Evolutionary conservation across 2,888 invertebrate species (phyloP), one percentile per base, ranked within the genome.

Genomic region (Stenodera caucasica): DNA sequence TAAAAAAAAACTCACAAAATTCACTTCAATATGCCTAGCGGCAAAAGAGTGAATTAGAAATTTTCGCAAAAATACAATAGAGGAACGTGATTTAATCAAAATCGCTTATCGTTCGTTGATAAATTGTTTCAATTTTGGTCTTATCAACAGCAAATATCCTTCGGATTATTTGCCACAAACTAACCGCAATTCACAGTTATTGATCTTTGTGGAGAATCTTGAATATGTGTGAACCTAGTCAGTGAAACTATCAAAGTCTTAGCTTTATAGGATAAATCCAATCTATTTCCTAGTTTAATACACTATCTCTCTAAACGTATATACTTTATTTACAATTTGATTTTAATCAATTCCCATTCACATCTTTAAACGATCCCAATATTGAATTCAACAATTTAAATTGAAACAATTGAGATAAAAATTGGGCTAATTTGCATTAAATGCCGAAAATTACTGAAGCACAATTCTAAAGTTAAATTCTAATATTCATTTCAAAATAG

Each of bases 81-180:
- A 5, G 26, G 26, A 26, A 26, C n/a, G n/a, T n/a, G n/a, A n/a
- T 26, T 26, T 30, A 30, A 23, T 45, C 21, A 23, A 37, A 37
- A 37, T 37, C 8, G 37, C 15, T n/a, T 37, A 37, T 37, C 15
- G 15, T 15, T 45, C 23, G 21, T 23, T 23, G 1, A 45, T 23
- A 45, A 23, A 45, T 23, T 23, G 45, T 23, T 45, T 45, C 45
- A 15, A 23, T 23, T 23, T 1, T 23, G n/a, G 21, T 45, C 23
- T 21, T 45, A 45, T 23, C 45, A 40, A 40, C 40, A 40, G 11
- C 23, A 45, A 45, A 45, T 45, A 45, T 23, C 45, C 23, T 45
- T 45, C 12, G 1, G 0, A 23, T 23, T 45, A 45, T 45, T 23
- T 23, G 21, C 23, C 11, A 45, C n/a, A 23, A 45, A 45, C n/a